Conservation (phyloP, 2,113 vertebrate genomes). For the Thalassoma bifasciatum region DNA sequence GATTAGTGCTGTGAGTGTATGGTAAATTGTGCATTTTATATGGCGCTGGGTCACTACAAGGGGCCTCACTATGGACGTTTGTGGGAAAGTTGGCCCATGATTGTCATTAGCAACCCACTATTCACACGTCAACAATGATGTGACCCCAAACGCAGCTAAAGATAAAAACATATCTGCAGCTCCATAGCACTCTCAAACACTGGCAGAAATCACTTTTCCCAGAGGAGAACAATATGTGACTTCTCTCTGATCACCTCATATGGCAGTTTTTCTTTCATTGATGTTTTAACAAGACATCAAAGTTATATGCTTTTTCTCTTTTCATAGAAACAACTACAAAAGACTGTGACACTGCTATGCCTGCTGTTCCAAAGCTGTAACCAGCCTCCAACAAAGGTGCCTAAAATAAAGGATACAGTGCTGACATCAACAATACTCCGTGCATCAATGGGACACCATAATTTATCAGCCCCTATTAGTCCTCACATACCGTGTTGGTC, state of each 20-base stretch:
- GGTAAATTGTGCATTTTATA: slow-evolving; percentile 45
- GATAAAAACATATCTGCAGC: slow-evolving; percentile 14
- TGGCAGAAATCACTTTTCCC: slow-evolving; percentile 18
- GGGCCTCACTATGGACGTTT: slow-evolving; percentile 13
- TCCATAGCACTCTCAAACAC: slow-evolving; percentile 14
- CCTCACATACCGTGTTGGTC: too few species aligned
- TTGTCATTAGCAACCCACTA: slow-evolving; percentile 3
- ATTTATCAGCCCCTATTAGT: background rate
- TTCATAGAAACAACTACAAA: slow-evolving; percentile 13
- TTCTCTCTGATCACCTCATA: slow-evolving; percentile 18
- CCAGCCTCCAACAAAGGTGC: background rate
- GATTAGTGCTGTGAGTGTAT: slow-evolving; percentile 34
- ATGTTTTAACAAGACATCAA: slow-evolving; percentile 1
- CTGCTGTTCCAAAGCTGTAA: background rate
- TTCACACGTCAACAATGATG: slow-evolving; percentile 29
- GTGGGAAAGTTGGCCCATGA: slow-evolving; percentile 24
- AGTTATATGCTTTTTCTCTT: slow-evolving; percentile 1
- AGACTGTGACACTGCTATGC: slow-evolving; percentile 3
- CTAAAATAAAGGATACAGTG: slow-evolving; percentile 7
- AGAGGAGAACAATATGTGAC: slow-evolving; percentile 20
- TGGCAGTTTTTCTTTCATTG: slow-evolving; percentile 10
- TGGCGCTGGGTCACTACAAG: slow-evolving; percentile 30
- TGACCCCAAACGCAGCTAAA: background rate
- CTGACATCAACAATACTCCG: background rate
- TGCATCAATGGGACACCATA: background rate